phyloP scores from a whole-genome alignment of 2,888 invertebrate genomes.

The Acanthosepion pharaonis region DNA sequence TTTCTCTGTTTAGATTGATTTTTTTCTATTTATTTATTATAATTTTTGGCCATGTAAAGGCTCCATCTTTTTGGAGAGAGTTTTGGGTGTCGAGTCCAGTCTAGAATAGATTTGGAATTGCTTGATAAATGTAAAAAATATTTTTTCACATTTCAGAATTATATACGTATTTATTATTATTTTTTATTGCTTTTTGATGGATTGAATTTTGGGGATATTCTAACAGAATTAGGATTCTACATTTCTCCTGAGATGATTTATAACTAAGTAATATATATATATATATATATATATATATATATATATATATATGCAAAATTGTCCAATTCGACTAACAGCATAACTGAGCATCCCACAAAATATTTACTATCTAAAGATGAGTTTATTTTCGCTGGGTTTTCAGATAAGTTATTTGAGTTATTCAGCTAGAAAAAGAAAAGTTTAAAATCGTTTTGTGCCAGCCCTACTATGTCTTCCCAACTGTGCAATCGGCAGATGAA shows the following conservation, averaged over 20 bases:
- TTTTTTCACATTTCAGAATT: not conserved
- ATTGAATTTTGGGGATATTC: not conserved
- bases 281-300: no score
- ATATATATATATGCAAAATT: no score
- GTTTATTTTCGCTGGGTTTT: no score
- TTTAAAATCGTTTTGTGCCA: no score
- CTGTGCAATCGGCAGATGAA: no score
- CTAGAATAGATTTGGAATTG: not conserved
- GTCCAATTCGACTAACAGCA: no score
- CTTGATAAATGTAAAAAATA: not conserved
- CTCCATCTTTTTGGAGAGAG: not conserved
- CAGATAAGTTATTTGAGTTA: no score
- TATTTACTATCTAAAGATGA: no score
- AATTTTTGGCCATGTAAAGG: not conserved
- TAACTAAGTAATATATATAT: not conserved
- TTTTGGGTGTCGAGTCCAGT: not conserved
- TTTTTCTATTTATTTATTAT: not conserved
- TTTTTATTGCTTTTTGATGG: not conserved
- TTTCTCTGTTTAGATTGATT: not conserved
- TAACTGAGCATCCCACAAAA: no score
- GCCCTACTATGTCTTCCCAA: no score
- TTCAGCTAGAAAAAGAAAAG: no score
- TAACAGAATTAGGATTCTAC: not conserved
- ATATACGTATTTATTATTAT: not conserved
- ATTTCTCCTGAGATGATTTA: not conserved